Conservation (phyloP, 2,888 invertebrate genomes). For the Polyommatus icarus region DNA sequence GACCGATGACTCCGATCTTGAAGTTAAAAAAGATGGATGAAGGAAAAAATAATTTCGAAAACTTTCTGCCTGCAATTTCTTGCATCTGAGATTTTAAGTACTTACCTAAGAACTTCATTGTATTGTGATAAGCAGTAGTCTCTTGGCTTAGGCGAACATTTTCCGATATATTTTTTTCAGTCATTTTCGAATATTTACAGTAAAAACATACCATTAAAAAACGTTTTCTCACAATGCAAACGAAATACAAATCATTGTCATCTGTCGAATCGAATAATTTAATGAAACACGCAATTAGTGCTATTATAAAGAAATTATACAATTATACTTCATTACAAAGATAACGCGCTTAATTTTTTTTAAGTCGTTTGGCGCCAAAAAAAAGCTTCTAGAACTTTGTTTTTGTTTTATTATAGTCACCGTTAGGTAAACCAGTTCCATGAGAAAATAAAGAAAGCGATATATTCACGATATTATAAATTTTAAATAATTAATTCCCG, state of each 20-base stretch:
- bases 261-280: conserved; percentile 17
- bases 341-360: neutral
- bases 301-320: neutral
- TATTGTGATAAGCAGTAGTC: too few relatives aligned
- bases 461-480: conserved; percentile 13
- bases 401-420: conserved; percentile 5
- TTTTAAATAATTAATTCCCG: conserved; percentile 28
- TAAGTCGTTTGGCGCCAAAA: conserved; percentile 1
- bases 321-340: neutral
- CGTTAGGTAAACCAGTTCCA: conserved; percentile 19
- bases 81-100: neutral
- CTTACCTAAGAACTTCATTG: too few relatives aligned
- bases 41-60: neutral
- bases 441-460: conserved; percentile 26
- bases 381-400: neutral
- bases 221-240: conserved; percentile 19
- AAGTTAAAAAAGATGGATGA: neutral
- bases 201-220: too few relatives aligned
- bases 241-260: conserved; percentile 22
- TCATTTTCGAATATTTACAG: neutral
- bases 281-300: conserved; percentile 14
- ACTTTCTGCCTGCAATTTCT: neutral
- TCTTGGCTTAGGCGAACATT: too few relatives aligned
- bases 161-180: too few relatives aligned
- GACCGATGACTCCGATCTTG: conserved; percentile 13